phyloP scores from a whole-genome alignment of 2,113 vertebrate genomes.

The Heteronetta atricapilla region DNA sequence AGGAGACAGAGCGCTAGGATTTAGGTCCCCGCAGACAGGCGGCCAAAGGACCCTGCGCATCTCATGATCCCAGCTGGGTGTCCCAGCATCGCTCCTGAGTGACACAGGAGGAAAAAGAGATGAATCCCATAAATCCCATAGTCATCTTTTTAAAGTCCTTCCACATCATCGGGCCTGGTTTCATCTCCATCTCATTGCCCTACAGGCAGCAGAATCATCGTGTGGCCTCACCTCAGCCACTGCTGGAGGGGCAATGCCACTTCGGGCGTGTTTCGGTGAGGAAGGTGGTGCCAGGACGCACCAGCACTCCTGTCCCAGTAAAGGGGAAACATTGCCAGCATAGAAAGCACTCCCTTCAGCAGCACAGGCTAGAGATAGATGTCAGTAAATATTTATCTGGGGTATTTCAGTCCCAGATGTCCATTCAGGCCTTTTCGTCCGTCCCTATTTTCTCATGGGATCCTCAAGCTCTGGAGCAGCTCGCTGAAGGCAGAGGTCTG shows the following conservation, averaged over 20 bases:
- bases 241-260: too few relatives aligned
- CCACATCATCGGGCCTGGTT: neutral
- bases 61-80: neutral
- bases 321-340: neutral
- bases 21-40: neutral
- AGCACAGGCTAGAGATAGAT: neutral
- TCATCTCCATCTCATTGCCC: too few relatives aligned
- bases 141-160: neutral
- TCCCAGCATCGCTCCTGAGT: neutral
- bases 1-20: neutral
- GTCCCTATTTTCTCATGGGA: neutral
- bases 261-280: neutral
- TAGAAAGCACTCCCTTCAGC: neutral
- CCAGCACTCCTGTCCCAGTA: neutral
- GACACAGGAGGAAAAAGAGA: neutral
- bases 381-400: fast-evolving
- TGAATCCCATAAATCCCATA: neutral
- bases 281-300: neutral
- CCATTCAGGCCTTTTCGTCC: neutral
- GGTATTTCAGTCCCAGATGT: neutral
- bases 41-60: neutral
- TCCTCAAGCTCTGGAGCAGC: neutral
- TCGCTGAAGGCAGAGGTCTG: neutral
- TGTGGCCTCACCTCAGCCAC: neutral
- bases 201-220: neutral